Conservation (phyloP, 2,888 invertebrate genomes). For the Epistrophe eligans region DNA sequence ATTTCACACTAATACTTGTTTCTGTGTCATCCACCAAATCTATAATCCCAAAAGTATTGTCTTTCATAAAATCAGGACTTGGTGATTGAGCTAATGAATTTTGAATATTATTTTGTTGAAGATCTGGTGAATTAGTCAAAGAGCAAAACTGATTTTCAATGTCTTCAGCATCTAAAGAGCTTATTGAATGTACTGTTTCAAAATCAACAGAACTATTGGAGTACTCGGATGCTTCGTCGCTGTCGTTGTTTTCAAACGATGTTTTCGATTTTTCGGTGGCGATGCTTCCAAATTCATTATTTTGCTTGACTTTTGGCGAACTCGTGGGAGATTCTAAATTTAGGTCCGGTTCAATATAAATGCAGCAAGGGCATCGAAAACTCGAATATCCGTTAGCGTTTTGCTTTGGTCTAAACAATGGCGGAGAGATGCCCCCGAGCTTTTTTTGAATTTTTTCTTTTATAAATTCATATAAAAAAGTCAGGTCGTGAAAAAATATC, state of each 20-base stretch:
- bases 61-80: neutral
- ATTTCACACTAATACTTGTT: neutral
- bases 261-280: neutral
- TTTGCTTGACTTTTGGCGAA: neutral
- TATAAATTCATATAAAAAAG: conserved; percentile 33
- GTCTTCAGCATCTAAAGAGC: neutral
- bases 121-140: neutral
- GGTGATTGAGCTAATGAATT: neutral
- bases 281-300: neutral
- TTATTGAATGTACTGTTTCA: neutral
- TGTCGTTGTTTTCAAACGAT: neutral
- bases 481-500: conserved; percentile 53
- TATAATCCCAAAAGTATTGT: neutral
- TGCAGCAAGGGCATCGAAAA: conserved; percentile 43
- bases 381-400: neutral
- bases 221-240: neutral
- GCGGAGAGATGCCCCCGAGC: conserved; percentile 55
- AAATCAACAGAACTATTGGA: neutral
- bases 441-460: conserved; percentile 16
- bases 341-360: neutral
- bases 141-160: neutral
- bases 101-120: neutral
- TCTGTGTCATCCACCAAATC: neutral
- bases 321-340: too few relatives aligned
- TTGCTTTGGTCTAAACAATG: conserved; percentile 13